Conservation (phyloP, 2,888 invertebrate genomes). For the Noctua pronuba region DNA sequence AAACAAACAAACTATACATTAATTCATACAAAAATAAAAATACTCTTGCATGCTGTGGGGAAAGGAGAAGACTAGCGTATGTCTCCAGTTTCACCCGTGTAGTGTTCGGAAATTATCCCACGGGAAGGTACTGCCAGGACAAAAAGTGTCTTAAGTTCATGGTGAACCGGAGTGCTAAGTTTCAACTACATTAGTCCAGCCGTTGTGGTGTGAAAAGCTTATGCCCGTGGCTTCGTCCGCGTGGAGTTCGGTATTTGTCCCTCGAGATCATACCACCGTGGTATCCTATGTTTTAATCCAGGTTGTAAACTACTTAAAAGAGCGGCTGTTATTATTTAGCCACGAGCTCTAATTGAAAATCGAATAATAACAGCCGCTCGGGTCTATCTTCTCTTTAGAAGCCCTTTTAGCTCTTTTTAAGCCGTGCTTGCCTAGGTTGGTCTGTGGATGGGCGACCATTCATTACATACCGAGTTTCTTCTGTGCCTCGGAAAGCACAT, state of each 20-base stretch:
- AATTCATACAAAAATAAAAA: not conserved
- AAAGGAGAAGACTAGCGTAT: not conserved
- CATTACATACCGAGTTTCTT: no score
- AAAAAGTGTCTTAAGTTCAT: not conserved
- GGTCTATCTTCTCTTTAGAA: no score
- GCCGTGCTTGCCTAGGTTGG: no score
- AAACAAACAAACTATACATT: not conserved
- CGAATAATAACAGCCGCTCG: no score
- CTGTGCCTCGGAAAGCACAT: no score
- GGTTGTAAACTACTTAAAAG: not conserved
- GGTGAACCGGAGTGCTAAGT: not conserved
- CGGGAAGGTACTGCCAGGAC: not conserved
- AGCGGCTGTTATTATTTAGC: no score
- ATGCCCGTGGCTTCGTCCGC: no score
- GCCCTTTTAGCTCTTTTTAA: no score
- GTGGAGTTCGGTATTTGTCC: not conserved
- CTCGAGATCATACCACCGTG: not conserved
- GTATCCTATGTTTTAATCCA: not conserved
- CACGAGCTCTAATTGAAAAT: no score
- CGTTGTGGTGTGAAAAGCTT: not conserved
- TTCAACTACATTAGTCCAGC: not conserved
- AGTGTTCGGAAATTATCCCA: not conserved
- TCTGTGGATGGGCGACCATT: no score
- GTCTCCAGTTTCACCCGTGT: not conserved
- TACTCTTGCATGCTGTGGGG: not conserved